phyloP scores from a whole-genome alignment of 2,888 invertebrate species.

The Tethea ocularis region DNA sequence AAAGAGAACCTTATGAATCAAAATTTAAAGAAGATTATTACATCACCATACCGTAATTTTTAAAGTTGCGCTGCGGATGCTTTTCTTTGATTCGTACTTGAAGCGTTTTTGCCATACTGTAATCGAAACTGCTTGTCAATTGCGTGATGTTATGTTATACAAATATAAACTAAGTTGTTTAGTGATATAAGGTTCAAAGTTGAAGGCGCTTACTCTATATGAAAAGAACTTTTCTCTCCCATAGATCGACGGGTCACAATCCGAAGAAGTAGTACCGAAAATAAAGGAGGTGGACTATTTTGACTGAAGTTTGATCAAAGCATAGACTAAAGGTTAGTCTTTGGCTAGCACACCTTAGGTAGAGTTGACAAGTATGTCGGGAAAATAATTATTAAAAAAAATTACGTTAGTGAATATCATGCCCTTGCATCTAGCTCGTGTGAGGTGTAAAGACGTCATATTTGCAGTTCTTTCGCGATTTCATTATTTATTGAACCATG shows the following conservation, averaged over 20 bases:
- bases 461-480: too few species aligned
- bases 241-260: conserved; percentile 40
- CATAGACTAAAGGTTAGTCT: conserved; percentile 11
- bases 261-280: conserved; percentile 16
- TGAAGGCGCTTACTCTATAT: conserved; percentile 28
- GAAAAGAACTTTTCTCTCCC: conserved; percentile 36
- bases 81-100: not conserved
- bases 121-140: not conserved
- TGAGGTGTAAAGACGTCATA: too few species aligned
- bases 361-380: not conserved
- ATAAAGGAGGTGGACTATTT: conserved; percentile 27
- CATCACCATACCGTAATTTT: too few species aligned
- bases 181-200: conserved; percentile 13
- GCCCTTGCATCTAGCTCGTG: too few species aligned
- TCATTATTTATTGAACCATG: too few species aligned
- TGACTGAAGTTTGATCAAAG: not conserved
- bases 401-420: too few species aligned
- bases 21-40: too few species aligned
- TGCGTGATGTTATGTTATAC: not conserved
- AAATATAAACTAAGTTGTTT: conserved; percentile 13
- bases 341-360: not conserved
- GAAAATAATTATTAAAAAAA: too few species aligned
- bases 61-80: too few species aligned
- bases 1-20: too few species aligned
- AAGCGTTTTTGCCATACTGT: not conserved